phyloP scores from a whole-genome alignment of 53 echinoderm and acorn worm genomes.

The Temnopleurus reevesii region DNA sequence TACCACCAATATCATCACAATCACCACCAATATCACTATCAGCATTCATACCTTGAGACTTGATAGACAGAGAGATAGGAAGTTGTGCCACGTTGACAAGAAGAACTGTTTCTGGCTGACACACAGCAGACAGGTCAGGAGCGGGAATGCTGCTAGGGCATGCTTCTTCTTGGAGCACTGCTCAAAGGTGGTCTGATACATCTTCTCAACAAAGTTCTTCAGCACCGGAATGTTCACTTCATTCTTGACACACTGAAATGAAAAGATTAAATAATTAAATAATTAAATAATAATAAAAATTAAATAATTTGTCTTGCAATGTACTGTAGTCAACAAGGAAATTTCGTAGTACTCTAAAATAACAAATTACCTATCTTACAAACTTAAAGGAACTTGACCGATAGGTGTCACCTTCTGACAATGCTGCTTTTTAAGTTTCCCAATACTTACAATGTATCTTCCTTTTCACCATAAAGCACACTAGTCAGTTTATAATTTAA shows the following conservation, averaged over 20 bases:
- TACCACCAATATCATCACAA: too few species aligned
- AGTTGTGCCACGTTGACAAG: constrained; percentile 92
- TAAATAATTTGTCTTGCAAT: too few species aligned
- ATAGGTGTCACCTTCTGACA: too few species aligned
- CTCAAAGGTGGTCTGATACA: constrained; percentile 93
- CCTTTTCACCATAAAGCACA: too few species aligned
- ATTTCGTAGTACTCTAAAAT: too few species aligned
- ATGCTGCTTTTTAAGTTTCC: too few species aligned
- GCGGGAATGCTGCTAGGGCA: constrained; percentile 82
- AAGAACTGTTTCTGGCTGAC: constrained; percentile 99
- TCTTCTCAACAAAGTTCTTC: constrained; percentile 99
- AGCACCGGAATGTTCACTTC: constrained; percentile 99
- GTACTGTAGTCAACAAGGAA: too few species aligned
- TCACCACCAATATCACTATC: too few species aligned
- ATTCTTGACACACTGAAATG: constrained; percentile 88
- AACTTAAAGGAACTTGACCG: too few species aligned
- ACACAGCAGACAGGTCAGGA: constrained; percentile 93
- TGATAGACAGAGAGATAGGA: constrained; percentile 79
- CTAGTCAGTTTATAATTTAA: too few species aligned
- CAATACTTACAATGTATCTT: too few species aligned
- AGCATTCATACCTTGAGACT: constrained; percentile 82
- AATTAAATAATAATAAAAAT: background rate
- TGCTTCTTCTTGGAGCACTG: constrained; percentile 91
- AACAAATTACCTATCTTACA: too few species aligned
- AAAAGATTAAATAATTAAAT: background rate